phyloP scores from a whole-genome alignment of 2,888 invertebrate species.

The Octodonta nipae region DNA sequence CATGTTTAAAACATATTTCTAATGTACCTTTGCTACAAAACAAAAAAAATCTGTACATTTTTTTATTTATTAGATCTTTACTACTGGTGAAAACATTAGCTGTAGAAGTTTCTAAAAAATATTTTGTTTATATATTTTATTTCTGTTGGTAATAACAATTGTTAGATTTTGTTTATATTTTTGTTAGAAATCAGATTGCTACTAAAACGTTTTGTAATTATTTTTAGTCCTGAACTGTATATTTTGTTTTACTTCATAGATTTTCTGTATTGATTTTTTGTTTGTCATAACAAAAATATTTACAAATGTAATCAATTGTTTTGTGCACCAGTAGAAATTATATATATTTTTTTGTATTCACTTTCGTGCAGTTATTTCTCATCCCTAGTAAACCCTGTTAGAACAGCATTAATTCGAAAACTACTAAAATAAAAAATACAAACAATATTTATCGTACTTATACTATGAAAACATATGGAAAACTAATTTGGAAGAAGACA shows the following conservation, averaged over 20 bases:
- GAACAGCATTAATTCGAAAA: too few species aligned
- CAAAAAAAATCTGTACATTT: slow-evolving; percentile 24
- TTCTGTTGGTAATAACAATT: slow-evolving; percentile 26
- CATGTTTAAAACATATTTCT: slow-evolving; percentile 25
- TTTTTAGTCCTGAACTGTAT: slow-evolving; percentile 17
- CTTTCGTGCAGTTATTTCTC: slow-evolving; percentile 17
- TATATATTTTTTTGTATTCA: slow-evolving; percentile 29
- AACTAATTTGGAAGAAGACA: too few species aligned
- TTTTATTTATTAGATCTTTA: slow-evolving; percentile 27
- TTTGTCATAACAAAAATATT: slow-evolving; percentile 26
- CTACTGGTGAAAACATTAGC: slow-evolving; percentile 27
- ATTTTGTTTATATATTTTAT: slow-evolving; percentile 28
- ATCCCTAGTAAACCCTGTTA: too few species aligned
- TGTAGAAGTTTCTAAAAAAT: slow-evolving; percentile 25
- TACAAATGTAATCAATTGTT: slow-evolving; percentile 24
- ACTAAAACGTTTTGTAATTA: slow-evolving; percentile 11
- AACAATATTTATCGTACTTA: too few species aligned
- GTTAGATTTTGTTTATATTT: slow-evolving; percentile 27
- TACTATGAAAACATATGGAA: too few species aligned
- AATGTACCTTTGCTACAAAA: slow-evolving; percentile 26
- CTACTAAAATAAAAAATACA: too few species aligned
- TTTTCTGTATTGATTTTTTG: slow-evolving; percentile 1
- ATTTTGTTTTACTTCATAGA: slow-evolving; percentile 12
- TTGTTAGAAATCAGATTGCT: slow-evolving; percentile 21
- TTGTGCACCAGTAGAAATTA: slow-evolving; percentile 29